Base-by-base conservation (phyloP, 2,888 invertebrate species). In the Alentia gelatinosa region DNA sequence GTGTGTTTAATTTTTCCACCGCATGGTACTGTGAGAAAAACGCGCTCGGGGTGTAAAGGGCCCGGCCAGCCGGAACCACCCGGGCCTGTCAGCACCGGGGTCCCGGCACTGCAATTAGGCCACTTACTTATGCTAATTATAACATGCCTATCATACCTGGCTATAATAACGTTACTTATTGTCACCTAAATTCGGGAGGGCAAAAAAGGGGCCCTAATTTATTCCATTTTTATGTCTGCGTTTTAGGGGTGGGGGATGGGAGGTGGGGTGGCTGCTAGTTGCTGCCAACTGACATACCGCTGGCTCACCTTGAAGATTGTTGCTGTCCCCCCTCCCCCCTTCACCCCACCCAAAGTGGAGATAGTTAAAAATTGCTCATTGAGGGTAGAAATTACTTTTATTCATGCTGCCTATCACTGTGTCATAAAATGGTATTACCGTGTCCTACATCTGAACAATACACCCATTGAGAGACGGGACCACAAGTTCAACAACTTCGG, bases 341-440 rank as follows among this genome's bases (percentile, higher is more conserved):
- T 9, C 75, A n/a, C 37, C 30, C 75, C 56, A 19, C 30, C 26
- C 37, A 83, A 30, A 83, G 47, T 42, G 50, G 86, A 19, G 86
- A 47, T 86, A 86, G 86, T 86, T 47, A 86, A 86, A 86, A 50
- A 86, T 86, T 86, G 86, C 50, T 86, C 86, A 86, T 86, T 86
- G 86, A 86, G 86, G 47, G 86, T 47, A 86, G 86, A 86, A 86
- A 86, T 86, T 86, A 86, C 86, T 86, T 86, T 86, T 86, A 86
- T 86, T 86, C 86, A 86, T 86, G 86, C 86, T 86, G 86, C 86
- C 86, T 33, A 86, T 86, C 86, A 86, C 86, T 1, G 86, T 86
- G 86, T 86, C 86, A 86, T 86, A 86, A 86, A 86, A 86, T 86
- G 86, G 42, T 30, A 86, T 86, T 86, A 50, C 47, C 35, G 86